Evolutionary conservation across 2,113 vertebrate species (phyloP), one percentile per base, ranked within the genome.

Genomic region (Hystrix cristata): DNA sequence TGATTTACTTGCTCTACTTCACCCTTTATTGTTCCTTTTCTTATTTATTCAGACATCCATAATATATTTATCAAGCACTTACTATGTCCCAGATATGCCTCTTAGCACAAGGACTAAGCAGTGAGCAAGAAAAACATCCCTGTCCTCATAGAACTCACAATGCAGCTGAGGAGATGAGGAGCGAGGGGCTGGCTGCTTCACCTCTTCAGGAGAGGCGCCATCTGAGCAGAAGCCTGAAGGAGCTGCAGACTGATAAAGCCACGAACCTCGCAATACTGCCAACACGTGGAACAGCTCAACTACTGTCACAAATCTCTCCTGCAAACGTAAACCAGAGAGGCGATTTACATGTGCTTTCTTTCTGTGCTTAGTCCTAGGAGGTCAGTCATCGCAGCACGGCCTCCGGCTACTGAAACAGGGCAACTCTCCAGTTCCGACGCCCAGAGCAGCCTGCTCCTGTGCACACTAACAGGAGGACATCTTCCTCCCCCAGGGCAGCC

Each of bases 271-370:
- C 6, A 4, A 91, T n/a, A 84, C 31, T 27, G 43, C 71, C 34
- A 34, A 82, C 78, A 88, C 62, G n/a, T 79, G 25, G 19, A 83
- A 91, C 51, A 86, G 85, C 55, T 43, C 72, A 79, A 94, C 43
- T 5, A 55, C 62, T 64, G 51, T 46, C 83, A 21, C 43, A 82
- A 94, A 64, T 64, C 46, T 78, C 59, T 90, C 88, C 80, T 51
- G 62, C 89, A 96, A 94, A 55, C 16, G 21, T 53, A 96, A 96
- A 64, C 46, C 55, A 78, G 71, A 95, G 71, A 84, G 3, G 38
- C 67, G n/a, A 81, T 74, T 95, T 93, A 90, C 38, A 67, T 3
- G 88, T 74, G 16, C 64, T 90, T 95, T 55, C 65, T 60, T 96
- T 72, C 64, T 85, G 43, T 67, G 21, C 65, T 62, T 69, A 82